Percentiles rank a stretch among this genome's conserved stretches.
phyloP scores from a whole-genome alignment of 2,797 vertebrate species.

The Aulostomus chinensis region DNA sequence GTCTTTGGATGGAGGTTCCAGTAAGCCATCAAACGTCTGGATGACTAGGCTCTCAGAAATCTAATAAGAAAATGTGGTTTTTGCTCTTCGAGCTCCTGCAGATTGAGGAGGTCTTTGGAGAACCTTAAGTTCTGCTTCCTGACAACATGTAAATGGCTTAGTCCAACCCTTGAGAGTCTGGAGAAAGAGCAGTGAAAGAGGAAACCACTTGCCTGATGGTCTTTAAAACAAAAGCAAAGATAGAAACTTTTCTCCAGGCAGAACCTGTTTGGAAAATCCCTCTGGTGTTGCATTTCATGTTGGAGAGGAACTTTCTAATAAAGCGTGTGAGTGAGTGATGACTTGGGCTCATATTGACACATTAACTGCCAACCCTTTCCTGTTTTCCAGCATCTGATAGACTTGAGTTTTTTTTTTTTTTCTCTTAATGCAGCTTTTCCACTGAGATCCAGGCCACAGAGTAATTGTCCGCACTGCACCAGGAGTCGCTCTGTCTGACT shows the following conservation, averaged over 20 bases:
- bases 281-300: conserved; percentile 22
- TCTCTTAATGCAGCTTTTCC: conserved; percentile 60
- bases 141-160: too few relatives aligned
- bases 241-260: too few relatives aligned
- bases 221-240: too few relatives aligned
- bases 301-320: conserved; percentile 61
- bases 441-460: conserved; percentile 66
- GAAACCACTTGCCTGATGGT: too few relatives aligned
- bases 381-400: conserved; percentile 46
- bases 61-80: too few relatives aligned
- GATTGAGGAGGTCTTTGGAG: too few relatives aligned
- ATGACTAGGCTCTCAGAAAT: too few relatives aligned
- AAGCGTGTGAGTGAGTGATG: conserved; percentile 42
- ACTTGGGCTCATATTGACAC: conserved; percentile 51
- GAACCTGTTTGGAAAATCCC: neutral
- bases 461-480: conserved; percentile 70
- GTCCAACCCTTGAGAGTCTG: too few relatives aligned
- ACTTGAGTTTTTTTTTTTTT: conserved; percentile 50
- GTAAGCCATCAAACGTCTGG: conserved; percentile 6
- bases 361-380: conserved; percentile 61
- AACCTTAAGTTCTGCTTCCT: too few relatives aligned
- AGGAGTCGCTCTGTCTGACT: conserved; percentile 79
- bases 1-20: neutral
- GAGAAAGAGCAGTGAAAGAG: too few relatives aligned
- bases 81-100: too few relatives aligned